Percentiles rank a stretch among this genome's conserved stretches.
phyloP scores from a whole-genome alignment of 2,888 invertebrate genomes.

The Eupithecia centaureata region DNA sequence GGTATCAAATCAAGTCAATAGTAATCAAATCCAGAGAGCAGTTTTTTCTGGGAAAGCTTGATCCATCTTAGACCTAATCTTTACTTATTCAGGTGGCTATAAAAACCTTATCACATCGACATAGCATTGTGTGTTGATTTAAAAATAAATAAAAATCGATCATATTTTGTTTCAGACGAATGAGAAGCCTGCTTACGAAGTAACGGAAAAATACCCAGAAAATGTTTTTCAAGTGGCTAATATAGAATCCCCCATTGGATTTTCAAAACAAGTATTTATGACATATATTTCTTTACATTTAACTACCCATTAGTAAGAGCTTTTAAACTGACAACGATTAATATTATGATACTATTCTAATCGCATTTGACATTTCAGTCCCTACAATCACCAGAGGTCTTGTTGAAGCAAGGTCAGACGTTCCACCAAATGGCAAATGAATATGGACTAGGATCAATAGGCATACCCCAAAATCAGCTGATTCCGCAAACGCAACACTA shows the following conservation, averaged over 20 bases:
- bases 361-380: slow-evolving; percentile 40
- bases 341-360: background rate
- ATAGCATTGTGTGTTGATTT: no score
- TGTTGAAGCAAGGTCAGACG: slow-evolving; percentile 70
- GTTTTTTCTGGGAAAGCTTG: no score
- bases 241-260: slow-evolving; percentile 71
- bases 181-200: slow-evolving; percentile 67
- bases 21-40: no score
- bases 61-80: no score
- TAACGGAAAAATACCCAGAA: slow-evolving; percentile 72
- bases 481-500: slow-evolving; percentile 65
- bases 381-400: slow-evolving; percentile 67
- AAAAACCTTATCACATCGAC: no score
- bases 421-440: slow-evolving; percentile 72
- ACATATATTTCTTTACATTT: no score
- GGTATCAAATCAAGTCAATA: no score
- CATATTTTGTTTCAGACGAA: slow-evolving; percentile 51
- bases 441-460: slow-evolving; percentile 70
- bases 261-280: slow-evolving; percentile 73
- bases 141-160: no score
- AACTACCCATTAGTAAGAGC: background rate
- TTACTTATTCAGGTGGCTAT: no score
- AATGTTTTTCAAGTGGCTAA: slow-evolving; percentile 61
- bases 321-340: background rate
- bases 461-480: slow-evolving; percentile 72